phyloP scores from a whole-genome alignment of 2,113 vertebrate genomes.

The Prunella fulvescens region DNA sequence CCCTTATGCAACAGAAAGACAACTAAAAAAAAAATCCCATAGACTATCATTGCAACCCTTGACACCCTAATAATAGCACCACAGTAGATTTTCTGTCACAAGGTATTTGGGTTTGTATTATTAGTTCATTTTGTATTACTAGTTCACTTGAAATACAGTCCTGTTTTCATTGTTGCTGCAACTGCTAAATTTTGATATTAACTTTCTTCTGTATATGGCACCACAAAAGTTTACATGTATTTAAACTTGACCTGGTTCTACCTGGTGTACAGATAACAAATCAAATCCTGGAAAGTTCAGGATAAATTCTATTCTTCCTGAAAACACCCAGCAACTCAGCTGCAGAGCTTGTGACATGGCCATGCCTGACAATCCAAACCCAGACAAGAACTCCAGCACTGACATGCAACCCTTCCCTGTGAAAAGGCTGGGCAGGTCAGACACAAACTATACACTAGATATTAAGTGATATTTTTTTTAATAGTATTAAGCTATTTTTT shows the following conservation, averaged over 20 bases:
- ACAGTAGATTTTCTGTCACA: background rate
- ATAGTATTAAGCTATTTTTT: background rate
- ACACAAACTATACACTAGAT: background rate
- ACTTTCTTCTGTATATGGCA: background rate
- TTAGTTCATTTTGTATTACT: background rate
- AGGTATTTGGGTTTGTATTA: background rate
- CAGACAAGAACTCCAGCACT: background rate
- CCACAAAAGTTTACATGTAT: background rate
- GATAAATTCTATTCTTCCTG: background rate
- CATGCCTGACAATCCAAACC: background rate
- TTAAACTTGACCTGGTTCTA: background rate
- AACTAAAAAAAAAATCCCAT: background rate
- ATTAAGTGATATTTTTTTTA: fast-evolving
- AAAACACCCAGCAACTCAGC: background rate
- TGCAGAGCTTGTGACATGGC: background rate
- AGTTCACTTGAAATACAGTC: background rate
- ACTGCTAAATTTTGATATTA: background rate
- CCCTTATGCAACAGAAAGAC: background rate
- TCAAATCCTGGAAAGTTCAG: background rate
- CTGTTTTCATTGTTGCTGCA: background rate
- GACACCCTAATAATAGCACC: background rate
- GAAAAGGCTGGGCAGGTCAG: background rate
- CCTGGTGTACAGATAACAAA: background rate
- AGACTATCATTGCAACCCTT: background rate
- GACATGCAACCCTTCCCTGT: fast-evolving